phyloP scores from a whole-genome alignment of 2,113 vertebrate genomes.

The Bambusicola thoracicus region DNA sequence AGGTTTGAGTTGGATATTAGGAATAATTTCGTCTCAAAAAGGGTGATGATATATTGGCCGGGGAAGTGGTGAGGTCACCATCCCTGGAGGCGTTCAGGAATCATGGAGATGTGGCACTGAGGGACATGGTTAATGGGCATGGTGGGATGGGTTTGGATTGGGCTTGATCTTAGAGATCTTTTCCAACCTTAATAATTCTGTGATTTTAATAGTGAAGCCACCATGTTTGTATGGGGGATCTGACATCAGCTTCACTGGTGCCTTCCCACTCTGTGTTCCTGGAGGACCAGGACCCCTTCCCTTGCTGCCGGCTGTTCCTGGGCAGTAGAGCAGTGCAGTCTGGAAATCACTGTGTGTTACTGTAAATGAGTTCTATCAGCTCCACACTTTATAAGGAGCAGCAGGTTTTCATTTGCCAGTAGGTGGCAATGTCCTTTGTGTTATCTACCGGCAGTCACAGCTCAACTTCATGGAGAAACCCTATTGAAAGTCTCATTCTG shows the following conservation, averaged over 20 bases:
- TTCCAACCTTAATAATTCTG: too few species aligned
- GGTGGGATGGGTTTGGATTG: too few species aligned
- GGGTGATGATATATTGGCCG: too few species aligned
- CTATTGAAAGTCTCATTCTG: neutral
- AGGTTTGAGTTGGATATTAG: too few species aligned
- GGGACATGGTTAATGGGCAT: too few species aligned
- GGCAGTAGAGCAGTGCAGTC: neutral
- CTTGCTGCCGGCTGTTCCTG: neutral
- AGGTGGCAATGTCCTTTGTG: constrained; percentile 56
- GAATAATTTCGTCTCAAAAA: too few species aligned
- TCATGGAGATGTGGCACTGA: too few species aligned
- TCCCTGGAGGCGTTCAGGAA: too few species aligned
- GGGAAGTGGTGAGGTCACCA: too few species aligned
- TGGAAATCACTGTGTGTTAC: neutral
- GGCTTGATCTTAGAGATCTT: too few species aligned
- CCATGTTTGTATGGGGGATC: accelerated
- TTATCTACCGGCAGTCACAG: neutral
- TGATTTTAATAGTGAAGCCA: neutral
- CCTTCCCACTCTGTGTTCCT: neutral
- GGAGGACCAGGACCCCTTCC: neutral
- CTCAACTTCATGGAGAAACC: neutral
- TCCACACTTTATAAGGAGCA: neutral
- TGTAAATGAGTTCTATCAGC: too few species aligned
- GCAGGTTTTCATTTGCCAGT: neutral
- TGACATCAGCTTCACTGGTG: accelerated